A percentile compares a stretch with the other conserved stretches of the same genome.
These are phyloP conservation scores for Petrocephalus microphthalmus DNA, from an alignment of 2,113 vertebrate genomes.

Conservation along the genomic window DNA sequence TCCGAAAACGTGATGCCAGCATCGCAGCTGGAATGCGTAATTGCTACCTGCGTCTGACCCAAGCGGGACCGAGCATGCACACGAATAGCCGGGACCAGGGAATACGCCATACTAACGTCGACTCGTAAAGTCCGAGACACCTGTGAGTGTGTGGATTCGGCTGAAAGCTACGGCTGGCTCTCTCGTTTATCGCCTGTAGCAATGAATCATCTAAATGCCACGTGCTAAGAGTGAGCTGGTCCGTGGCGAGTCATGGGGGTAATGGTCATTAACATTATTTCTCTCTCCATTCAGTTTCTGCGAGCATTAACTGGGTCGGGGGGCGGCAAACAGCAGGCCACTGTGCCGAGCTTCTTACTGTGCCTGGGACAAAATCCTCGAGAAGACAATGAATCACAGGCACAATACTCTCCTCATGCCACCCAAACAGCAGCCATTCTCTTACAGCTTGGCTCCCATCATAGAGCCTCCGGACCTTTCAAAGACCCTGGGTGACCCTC, in stretches of 20 bases:
- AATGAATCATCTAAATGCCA: not conserved
- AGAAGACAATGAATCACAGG: not conserved
- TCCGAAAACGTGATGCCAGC: not conserved
- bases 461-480: not conserved
- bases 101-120: not conserved
- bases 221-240: not conserved
- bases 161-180: not conserved
- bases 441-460: not conserved
- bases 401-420: not conserved
- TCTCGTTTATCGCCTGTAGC: not conserved
- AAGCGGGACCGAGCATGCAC: not conserved
- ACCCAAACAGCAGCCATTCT: not conserved
- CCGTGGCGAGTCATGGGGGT: not conserved
- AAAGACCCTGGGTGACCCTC: not conserved
- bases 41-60: not conserved
- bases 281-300: not conserved
- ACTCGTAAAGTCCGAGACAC: not conserved
- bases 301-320: not conserved
- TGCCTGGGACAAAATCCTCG: not conserved
- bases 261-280: not conserved
- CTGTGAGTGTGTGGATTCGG: not conserved
- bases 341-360: not conserved
- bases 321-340: not conserved
- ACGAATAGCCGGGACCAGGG: not conserved
- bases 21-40: not conserved